Evolutionary conservation across 2,797 vertebrate genomes (phyloP).

Genomic region (Pipistrellus pipistrellus): DNA sequence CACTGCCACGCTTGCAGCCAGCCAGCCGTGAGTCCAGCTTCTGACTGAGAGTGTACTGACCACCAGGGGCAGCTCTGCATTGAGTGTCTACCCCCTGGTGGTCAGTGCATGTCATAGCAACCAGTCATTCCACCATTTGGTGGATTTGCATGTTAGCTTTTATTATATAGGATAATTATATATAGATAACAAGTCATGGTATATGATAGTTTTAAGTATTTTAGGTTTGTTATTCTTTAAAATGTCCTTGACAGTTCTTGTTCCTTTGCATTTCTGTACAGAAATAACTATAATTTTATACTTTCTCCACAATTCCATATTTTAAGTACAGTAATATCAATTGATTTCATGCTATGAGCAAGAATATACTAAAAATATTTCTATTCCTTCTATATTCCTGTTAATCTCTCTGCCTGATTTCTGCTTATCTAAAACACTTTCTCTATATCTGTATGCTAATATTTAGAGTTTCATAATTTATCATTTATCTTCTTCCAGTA

Average conservation of each 20-base stretch:
- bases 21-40: too few species aligned
- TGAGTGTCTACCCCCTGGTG: too few species aligned
- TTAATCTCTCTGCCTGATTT: background rate
- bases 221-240: background rate
- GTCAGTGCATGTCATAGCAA: too few species aligned
- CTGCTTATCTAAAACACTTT: background rate
- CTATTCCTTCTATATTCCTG: background rate
- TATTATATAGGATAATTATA: too few species aligned
- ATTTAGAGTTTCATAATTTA: background rate
- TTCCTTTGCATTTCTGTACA: background rate
- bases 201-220: background rate
- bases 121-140: too few species aligned
- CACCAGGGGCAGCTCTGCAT: too few species aligned
- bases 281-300: background rate
- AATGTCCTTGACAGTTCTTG: background rate
- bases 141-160: too few species aligned
- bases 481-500: background rate
- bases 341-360: background rate
- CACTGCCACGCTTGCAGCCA: too few species aligned
- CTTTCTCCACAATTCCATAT: background rate
- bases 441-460: background rate
- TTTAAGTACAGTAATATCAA: background rate
- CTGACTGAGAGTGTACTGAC: too few species aligned
- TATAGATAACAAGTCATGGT: background rate
- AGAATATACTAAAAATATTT: background rate